Percentiles rank a stretch among this genome's conserved stretches.
These are phyloP conservation scores for Nicator chloris DNA, from an alignment of 2,113 vertebrate species.

Conservation along the genomic window DNA sequence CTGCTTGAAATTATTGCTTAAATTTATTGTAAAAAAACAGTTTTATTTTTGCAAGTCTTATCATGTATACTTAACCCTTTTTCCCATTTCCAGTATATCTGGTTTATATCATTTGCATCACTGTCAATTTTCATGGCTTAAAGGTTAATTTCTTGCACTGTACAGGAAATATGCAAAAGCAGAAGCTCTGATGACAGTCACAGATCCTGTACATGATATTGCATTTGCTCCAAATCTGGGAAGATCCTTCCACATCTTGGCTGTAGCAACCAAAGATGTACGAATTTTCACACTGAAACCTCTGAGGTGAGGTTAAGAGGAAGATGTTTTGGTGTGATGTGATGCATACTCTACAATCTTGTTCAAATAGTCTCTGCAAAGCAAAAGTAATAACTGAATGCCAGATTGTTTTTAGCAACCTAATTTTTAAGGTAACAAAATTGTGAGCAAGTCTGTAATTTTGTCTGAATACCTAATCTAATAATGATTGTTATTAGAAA, in stretches of 20 bases:
- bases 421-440: not conserved
- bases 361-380: not conserved
- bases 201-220: slow-evolving; percentile 94
- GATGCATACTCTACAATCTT: not conserved
- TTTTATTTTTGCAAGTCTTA: not conserved
- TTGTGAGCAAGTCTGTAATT: not conserved
- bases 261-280: slow-evolving; percentile 97
- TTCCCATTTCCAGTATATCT: not conserved
- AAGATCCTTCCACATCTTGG: slow-evolving; percentile 93
- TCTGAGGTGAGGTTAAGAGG: slow-evolving; percentile 80
- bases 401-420: not conserved
- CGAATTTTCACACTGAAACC: slow-evolving; percentile 95
- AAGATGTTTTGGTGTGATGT: not conserved
- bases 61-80: not conserved
- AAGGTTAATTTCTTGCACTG: not conserved
- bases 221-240: slow-evolving; percentile 97
- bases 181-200: slow-evolving; percentile 95
- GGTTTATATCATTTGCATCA: not conserved
- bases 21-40: not conserved
- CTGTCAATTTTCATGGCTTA: not conserved
- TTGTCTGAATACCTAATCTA: not conserved
- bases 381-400: not conserved
- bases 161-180: slow-evolving; percentile 93
- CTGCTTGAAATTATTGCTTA: not conserved
- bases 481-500: not conserved